Evolutionary conservation across 2,888 invertebrate genomes (phyloP).

Genomic region (Amphipyra berbera): DNA sequence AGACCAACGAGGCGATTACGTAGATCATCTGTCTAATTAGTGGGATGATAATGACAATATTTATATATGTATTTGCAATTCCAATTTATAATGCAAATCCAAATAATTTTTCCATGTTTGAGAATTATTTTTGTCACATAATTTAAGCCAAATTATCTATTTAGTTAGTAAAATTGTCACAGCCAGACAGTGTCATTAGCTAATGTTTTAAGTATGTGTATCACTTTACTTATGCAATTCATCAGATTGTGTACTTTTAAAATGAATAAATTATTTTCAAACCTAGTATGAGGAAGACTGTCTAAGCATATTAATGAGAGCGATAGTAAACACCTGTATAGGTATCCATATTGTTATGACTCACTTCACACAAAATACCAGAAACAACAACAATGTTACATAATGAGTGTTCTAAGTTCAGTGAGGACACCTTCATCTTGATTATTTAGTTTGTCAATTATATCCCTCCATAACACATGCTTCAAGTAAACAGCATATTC

Average conservation of each 20-base stretch:
- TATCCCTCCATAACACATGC: constrained; percentile 11
- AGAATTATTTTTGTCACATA: too few species aligned
- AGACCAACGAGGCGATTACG: too few species aligned
- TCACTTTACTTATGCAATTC: neutral
- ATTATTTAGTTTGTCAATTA: constrained; percentile 15
- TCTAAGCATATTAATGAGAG: constrained; percentile 3
- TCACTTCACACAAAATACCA: neutral
- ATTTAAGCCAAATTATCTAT: too few species aligned
- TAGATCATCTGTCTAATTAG: too few species aligned
- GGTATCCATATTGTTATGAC: neutral
- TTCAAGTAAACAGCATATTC: constrained; percentile 2
- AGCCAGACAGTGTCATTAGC: neutral
- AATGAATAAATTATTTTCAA: constrained; percentile 7
- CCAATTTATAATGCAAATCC: too few species aligned
- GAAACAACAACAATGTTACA: constrained; percentile 3
- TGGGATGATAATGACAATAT: too few species aligned
- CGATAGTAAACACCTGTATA: constrained; percentile 4
- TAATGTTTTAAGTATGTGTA: neutral
- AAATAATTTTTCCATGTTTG: too few species aligned
- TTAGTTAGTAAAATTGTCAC: too few species aligned
- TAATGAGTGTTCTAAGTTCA: neutral
- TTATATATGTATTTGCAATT: too few species aligned
- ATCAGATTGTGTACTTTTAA: neutral
- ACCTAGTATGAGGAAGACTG: constrained; percentile 1
- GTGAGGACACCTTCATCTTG: neutral